These are phyloP conservation scores for Petrocephalus microphthalmus DNA, from an alignment of 2,113 vertebrate genomes.

Conservation along the genomic window DNA sequence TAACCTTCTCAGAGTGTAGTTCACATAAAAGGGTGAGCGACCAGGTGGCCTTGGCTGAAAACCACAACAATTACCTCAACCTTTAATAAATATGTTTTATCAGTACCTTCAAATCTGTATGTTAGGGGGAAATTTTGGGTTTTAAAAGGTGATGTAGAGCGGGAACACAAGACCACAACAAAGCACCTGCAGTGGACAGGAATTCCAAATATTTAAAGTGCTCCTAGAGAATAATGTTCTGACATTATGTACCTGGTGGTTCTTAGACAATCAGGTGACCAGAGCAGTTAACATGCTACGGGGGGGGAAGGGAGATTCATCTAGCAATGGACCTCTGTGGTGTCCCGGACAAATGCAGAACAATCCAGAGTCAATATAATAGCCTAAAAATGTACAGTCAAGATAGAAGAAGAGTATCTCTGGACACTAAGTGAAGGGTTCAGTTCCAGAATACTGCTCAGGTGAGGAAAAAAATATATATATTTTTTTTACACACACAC, in stretches of 20 bases:
- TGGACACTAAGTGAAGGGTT: not conserved
- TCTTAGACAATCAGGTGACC: not conserved
- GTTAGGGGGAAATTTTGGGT: not conserved
- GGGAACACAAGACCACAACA: not conserved
- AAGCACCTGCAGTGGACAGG: not conserved
- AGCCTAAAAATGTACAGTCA: not conserved
- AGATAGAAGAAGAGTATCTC: not conserved
- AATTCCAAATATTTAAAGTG: not conserved
- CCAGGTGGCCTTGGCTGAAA: not conserved
- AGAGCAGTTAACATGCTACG: not conserved
- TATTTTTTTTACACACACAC: not conserved
- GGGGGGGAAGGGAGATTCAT: not conserved
- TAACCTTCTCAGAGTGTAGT: not conserved
- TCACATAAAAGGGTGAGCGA: not conserved
- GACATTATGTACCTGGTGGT: not conserved
- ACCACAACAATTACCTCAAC: constrained; percentile 3
- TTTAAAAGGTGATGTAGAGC: not conserved
- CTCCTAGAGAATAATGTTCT: not conserved
- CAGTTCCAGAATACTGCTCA: not conserved
- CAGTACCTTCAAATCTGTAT: not conserved
- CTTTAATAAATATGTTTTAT: not conserved
- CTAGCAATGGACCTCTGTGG: not conserved
- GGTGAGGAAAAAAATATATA: not conserved
- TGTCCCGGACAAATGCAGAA: not conserved
- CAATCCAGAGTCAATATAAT: not conserved